Base-by-base conservation (phyloP, 53 echinoderm and acorn worm genomes). In the Temnopleurus reevesii region DNA sequence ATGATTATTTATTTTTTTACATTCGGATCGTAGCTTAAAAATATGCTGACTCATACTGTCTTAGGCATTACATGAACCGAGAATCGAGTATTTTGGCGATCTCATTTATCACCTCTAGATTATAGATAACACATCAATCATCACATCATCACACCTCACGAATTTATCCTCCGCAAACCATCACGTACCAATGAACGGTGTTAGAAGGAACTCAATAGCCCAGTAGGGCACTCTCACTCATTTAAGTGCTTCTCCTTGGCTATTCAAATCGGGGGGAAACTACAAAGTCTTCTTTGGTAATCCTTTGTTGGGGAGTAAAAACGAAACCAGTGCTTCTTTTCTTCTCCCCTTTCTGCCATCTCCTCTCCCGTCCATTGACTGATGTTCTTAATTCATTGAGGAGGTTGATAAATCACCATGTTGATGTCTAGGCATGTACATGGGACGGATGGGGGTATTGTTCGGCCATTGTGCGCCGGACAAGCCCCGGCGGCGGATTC, bases 341-440 rank as follows among this genome's bases (percentile, higher is more conserved):
- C 2, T 49, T 27, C 10, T 49, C 29, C 47, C 47, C 47, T 44
- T 76, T 61, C 61, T 30, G 41, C 10, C 41, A 30, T 12, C 47
- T 27, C 29, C 49, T 2, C 49, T 29, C 30, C 27, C 15, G 2
- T 46, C 49, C 49, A 45, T 77, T 77, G 79, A 77, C 46, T 77
- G 79, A 49, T 77, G 76, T 46, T 77, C 79, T 27, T 46, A 26
- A 27, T 46, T 77, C 27, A 26, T 77, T 77, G 45, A 77, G 49
- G n/a, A 33, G 36, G 8, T 18, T 82, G 55, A 82, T 82, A 82
- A 82, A 82, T 82, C 54, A 36, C 51, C 3, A 29, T 82, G 55
- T 82, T 82, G 82, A 55, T 82, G 82, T 34, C 54, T 6, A 7
- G n/a, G 82, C 55, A 53, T n/a, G 35, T 31, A 33, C 55, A 19